These are phyloP conservation scores for Heliothis peltigera DNA, from an alignment of 2,888 invertebrate genomes.

Conservation along the genomic window DNA sequence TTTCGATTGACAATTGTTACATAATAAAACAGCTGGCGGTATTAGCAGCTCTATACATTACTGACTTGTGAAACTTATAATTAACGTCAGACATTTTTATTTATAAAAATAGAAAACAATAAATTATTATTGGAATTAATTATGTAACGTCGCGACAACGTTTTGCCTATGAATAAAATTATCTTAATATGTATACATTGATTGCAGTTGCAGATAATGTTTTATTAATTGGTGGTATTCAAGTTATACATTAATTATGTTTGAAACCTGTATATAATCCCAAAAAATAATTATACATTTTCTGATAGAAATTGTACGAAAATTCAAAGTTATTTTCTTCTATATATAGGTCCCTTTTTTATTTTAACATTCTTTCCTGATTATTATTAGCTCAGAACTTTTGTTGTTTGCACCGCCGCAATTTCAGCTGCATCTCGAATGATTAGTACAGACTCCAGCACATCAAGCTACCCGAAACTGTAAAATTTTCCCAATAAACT, in stretches of 20 bases:
- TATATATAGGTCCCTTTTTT: no score
- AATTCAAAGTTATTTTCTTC: no score
- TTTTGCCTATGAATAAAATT: conserved; percentile 19
- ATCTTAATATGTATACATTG: conserved; percentile 17
- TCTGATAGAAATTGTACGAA: no score
- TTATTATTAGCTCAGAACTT: no score
- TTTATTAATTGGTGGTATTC: conserved; percentile 24
- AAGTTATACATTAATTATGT: conserved; percentile 2
- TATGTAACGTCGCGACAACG: conserved; percentile 24
- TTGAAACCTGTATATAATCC: no score
- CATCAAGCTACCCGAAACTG: no score
- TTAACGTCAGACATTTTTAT: conserved; percentile 28
- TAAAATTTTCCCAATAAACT: no score
- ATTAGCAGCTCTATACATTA: conserved; percentile 30
- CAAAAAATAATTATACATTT: neutral
- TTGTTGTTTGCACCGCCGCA: no score
- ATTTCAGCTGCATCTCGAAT: no score
- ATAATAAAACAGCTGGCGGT: conserved; percentile 51
- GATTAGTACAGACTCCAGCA: no score
- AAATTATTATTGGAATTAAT: conserved; percentile 18
- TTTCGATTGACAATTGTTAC: conserved; percentile 57
- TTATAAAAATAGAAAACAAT: conserved; percentile 18
- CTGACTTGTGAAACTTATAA: conserved; percentile 44
- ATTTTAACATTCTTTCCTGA: no score
- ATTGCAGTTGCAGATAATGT: conserved; percentile 26